These are phyloP conservation scores for Callospermophilus lateralis DNA, from an alignment of 2,113 vertebrate species.

Conservation along the genomic window DNA sequence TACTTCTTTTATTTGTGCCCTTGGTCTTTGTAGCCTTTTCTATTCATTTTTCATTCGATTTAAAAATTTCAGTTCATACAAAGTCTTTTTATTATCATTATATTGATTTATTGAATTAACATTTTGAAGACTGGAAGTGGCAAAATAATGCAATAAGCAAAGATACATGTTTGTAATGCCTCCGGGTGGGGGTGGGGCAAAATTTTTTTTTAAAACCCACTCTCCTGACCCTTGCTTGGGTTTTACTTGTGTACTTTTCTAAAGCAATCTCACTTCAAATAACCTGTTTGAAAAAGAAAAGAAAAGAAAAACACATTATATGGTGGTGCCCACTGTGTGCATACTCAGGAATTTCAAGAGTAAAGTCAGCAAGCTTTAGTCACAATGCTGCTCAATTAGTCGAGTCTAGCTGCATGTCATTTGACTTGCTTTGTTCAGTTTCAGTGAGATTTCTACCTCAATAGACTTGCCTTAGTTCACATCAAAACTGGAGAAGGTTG, in stretches of 20 bases:
- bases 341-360: neutral
- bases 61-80: neutral
- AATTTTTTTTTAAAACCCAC: neutral
- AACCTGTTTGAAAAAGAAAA: neutral
- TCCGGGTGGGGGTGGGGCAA: neutral
- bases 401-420: neutral
- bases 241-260: neutral
- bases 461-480: conserved; percentile 57
- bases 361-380: neutral
- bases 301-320: neutral
- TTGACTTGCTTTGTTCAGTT: conserved; percentile 36
- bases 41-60: neutral
- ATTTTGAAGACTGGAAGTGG: neutral
- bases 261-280: neutral
- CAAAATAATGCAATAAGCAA: neutral
- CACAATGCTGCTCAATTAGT: neutral
- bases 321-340: neutral
- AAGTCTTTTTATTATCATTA: neutral
- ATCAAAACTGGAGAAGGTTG: conserved; percentile 46
- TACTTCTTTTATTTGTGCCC: neutral
- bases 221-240: neutral
- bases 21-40: neutral
- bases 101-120: neutral
- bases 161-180: neutral
- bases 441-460: conserved; percentile 7